A percentile compares a stretch with the other conserved stretches of the same genome.
Conservation (phyloP, 2,888 invertebrate genomes). For the Punctoribates punctum region DNA sequence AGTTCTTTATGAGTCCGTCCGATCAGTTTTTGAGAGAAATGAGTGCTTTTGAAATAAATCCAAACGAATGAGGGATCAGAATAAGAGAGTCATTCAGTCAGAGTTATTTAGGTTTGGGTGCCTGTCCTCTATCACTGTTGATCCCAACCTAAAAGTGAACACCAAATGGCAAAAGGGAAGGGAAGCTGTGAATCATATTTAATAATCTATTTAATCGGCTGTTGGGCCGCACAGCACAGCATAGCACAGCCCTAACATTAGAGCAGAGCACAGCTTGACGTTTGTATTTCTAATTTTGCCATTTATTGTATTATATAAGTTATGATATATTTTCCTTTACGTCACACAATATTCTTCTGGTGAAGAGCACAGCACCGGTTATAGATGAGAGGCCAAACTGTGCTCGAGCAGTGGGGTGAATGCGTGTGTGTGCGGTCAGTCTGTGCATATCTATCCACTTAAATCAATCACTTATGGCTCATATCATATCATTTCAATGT, state of each 20-base stretch:
- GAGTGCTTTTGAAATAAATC: too few relatives aligned
- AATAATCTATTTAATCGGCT: constrained; percentile 33
- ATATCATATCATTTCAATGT: constrained; percentile 30
- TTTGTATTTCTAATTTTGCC: constrained; percentile 35
- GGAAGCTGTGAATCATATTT: constrained; percentile 31
- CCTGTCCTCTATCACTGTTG: background rate
- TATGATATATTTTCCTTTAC: background rate
- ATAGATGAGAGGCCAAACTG: background rate
- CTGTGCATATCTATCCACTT: constrained; percentile 23
- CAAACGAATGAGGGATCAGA: too few relatives aligned
- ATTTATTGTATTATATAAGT: constrained; percentile 28
- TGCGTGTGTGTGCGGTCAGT: background rate
- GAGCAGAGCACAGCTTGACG: constrained; percentile 34
- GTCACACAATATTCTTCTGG: background rate
- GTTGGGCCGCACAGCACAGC: background rate
- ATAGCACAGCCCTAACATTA: too few relatives aligned
- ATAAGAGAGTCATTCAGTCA: too few relatives aligned
- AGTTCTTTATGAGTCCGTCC: too few relatives aligned
- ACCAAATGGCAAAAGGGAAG: background rate
- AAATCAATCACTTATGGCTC: constrained; percentile 28
- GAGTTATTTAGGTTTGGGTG: too few relatives aligned
- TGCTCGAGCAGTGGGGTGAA: background rate
- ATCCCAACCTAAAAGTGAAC: background rate
- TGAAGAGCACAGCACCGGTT: too few relatives aligned
- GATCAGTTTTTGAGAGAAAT: too few relatives aligned